A percentile compares a stretch with the other conserved stretches of the same genome.
Evolutionary conservation across 2,113 vertebrate species (phyloP).

Genomic region (Bucco capensis): DNA sequence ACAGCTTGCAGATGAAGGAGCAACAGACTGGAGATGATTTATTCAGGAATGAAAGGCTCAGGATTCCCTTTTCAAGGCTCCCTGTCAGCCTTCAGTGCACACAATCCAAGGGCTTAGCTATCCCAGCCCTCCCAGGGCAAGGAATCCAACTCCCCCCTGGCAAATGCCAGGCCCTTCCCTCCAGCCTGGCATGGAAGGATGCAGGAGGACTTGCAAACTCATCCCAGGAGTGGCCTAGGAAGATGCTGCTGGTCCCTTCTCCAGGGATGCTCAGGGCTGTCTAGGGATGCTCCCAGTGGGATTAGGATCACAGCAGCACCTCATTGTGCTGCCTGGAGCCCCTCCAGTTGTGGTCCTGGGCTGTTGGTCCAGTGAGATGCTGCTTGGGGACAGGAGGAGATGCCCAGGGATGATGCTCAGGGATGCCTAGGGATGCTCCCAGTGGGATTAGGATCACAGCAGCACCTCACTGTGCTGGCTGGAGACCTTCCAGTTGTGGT

Average conservation of each 20-base stretch:
- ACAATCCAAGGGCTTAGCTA: slow-evolving; percentile 58
- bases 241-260: not conserved
- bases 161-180: not conserved
- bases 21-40: slow-evolving; percentile 67
- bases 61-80: slow-evolving; percentile 47
- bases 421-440: not conserved
- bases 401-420: not conserved
- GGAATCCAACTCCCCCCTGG: not conserved
- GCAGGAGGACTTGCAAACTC: not conserved
- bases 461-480: no score
- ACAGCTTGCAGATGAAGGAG: slow-evolving; percentile 71
- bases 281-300: not conserved
- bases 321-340: not conserved
- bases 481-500: not conserved
- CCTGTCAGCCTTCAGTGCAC: slow-evolving; percentile 64
- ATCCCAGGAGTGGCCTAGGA: not conserved
- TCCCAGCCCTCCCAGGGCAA: not conserved
- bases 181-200: not conserved
- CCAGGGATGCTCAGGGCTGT: not conserved
- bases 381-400: not conserved
- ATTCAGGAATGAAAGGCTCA: slow-evolving; percentile 67
- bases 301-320: not conserved
- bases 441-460: not conserved
- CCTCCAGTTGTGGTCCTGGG: not conserved
- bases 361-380: accelerated